Percentiles rank a stretch among this genome's conserved stretches.
These are phyloP conservation scores for Panurus biarmicus DNA, from an alignment of 2,113 vertebrate genomes.

Conservation along the genomic window DNA sequence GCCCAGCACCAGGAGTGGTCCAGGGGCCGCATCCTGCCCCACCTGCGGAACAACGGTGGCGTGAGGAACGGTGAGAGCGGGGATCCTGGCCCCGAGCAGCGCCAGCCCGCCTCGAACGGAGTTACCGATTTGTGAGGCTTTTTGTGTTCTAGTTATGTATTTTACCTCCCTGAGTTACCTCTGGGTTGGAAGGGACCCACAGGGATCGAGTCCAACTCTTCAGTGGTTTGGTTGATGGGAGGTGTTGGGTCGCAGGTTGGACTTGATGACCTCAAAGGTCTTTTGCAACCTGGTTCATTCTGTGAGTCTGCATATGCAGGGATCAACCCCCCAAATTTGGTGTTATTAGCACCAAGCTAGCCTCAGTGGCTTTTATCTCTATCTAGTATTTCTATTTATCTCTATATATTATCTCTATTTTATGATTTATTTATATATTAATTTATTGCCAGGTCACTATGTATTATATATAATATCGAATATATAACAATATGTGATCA, in stretches of 20 bases:
- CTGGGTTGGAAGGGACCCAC: neutral
- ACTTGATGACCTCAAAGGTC: neutral
- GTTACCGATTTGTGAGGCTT: neutral
- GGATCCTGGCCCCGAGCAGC: too few relatives aligned
- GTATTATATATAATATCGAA: neutral
- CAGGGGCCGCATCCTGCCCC: neutral
- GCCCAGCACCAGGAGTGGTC: neutral
- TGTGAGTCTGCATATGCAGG: neutral
- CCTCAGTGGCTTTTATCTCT: neutral
- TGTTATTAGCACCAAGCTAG: neutral
- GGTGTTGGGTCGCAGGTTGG: neutral
- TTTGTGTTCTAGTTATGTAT: too few relatives aligned
- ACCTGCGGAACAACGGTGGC: neutral
- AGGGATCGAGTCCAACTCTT: fast-evolving
- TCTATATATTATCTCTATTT: neutral
- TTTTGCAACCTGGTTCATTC: neutral
- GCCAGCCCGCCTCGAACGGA: neutral
- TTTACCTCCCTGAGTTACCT: neutral
- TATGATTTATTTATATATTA: neutral
- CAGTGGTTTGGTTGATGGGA: neutral
- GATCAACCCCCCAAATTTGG: neutral
- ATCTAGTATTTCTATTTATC: neutral
- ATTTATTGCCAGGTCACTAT: neutral
- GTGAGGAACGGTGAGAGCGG: fast-evolving
- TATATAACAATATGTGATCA: neutral